Base-by-base conservation (phyloP, 2,113 vertebrate genomes). In the Aramus guarauna region DNA sequence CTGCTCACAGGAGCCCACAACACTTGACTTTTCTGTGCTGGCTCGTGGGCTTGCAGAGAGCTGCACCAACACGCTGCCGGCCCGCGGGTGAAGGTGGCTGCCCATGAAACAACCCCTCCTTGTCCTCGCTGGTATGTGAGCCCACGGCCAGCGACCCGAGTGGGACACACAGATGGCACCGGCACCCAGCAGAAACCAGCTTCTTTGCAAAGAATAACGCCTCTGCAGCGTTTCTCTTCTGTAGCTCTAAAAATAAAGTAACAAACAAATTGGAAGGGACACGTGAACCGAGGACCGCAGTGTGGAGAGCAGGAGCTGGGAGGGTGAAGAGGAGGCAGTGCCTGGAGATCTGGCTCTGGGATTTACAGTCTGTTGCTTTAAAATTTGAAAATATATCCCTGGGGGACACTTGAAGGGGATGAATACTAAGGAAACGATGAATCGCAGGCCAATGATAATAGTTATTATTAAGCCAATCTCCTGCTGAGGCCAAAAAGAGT, bases 221-320 rank as follows among this genome's bases (percentile, higher is more conserved):
- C 47, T 45, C 91, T 72, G 84, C 9, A 17, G 64, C 0, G 0
- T 23, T 67, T 47, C 55, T 32, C 26, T 63, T 15, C 79, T 47
- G 11, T 3, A n/a, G 37, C 32, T 72, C 55, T 73, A 15, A 59
- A 92, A 93, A 80, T 16, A 52, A 58, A 4, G 4, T 0, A 7
- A 3, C 9, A 24, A 86, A 58, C 18, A 41, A 18, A 69, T 1
- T 13, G 18, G 41, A 48, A 64, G n/a, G 59, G 68, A 48, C 30
- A 24, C 1, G 19, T 11, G 53, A 60, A 85, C 9, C 0, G 8
- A 79, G 71, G 77, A 32, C 1, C 0, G 4, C 14, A 11, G 52
- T 0, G 5, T 21, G 59, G 43, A 52, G 69, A 88, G 79, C 21
- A 14, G 84, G 69, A 60, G 79, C 15, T 37, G 74, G 62, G 53